A percentile compares a stretch with the other conserved stretches of the same genome.
Evolutionary conservation across 53 echinoderm and acorn worm genomes (phyloP).

Genomic region (Luidia sarsii): DNA sequence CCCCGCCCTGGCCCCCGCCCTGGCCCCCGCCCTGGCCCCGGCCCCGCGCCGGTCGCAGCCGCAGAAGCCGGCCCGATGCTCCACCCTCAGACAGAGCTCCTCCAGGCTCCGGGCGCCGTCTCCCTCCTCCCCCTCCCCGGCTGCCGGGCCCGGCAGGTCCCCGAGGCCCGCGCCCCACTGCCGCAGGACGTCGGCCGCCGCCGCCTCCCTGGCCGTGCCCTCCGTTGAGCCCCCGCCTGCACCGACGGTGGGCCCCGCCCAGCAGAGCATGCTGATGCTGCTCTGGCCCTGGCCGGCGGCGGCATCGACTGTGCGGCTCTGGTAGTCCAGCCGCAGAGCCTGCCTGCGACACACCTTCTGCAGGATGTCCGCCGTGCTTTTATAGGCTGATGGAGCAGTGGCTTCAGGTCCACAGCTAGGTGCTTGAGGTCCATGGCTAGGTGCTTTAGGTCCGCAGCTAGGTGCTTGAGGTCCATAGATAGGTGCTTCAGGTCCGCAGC

Average conservation of each 20-base stretch:
- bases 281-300: not conserved
- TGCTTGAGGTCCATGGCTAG: too few relatives aligned
- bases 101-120: not conserved
- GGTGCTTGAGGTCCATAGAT: too few relatives aligned
- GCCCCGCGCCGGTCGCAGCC: too few relatives aligned
- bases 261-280: not conserved
- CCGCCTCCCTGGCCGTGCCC: not conserved
- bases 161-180: conserved; percentile 6
- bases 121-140: not conserved
- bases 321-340: not conserved
- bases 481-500: too few relatives aligned
- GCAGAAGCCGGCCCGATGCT: conserved; percentile 22
- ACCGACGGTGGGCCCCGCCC: not conserved
- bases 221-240: not conserved
- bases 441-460: too few relatives aligned
- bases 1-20: not conserved
- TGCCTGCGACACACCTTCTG: conserved; percentile 3
- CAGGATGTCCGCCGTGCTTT: conserved; percentile 22
- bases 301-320: too few relatives aligned
- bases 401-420: too few relatives aligned
- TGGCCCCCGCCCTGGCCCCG: conserved; percentile 1
- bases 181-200: conserved; percentile 6
- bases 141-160: not conserved
- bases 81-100: conserved; percentile 11
- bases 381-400: too few relatives aligned